Percentiles rank a stretch among this genome's conserved stretches.
phyloP scores from a whole-genome alignment of 2,888 invertebrate genomes.

The Synanthedon andrenaeformis region DNA sequence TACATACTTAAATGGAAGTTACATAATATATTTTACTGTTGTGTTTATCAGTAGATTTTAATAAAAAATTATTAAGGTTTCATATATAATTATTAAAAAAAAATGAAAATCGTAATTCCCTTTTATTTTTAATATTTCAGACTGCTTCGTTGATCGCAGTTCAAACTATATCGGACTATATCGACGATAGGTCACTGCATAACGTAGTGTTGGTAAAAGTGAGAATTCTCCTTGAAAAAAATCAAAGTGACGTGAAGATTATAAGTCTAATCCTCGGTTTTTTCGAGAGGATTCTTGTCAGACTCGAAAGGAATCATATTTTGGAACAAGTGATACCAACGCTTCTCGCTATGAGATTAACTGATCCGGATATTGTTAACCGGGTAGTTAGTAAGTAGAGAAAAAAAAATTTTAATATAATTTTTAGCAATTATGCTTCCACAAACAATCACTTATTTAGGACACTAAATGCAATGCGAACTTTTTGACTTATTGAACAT shows the following conservation, averaged over 20 bases:
- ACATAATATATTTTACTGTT: not conserved
- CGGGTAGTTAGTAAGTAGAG: conserved; percentile 91
- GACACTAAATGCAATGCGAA: not conserved
- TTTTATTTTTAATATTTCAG: conserved; percentile 53
- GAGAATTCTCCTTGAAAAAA: conserved; percentile 82
- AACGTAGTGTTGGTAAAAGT: conserved; percentile 86
- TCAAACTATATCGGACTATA: conserved; percentile 84
- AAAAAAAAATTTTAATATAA: not conserved
- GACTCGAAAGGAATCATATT: conserved; percentile 88
- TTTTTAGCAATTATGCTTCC: not conserved
- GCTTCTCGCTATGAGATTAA: conserved; percentile 85
- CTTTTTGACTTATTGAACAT: not conserved
- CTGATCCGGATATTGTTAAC: conserved; percentile 89
- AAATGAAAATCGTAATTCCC: not conserved
- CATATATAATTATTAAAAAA: not conserved
- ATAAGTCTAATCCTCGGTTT: conserved; percentile 83
- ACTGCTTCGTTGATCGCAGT: conserved; percentile 90
- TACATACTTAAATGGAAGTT: no score
- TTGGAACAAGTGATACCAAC: conserved; percentile 92
- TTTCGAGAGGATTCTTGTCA: conserved; percentile 83
- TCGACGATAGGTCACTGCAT: conserved; percentile 85
- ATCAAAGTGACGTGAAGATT: conserved; percentile 82
- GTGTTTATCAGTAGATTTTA: not conserved
- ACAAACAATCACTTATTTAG: no score
- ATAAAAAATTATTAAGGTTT: no score